Evolutionary conservation across 2,888 invertebrate genomes (phyloP).

Genomic region (Leptopilina drosophilae): DNA sequence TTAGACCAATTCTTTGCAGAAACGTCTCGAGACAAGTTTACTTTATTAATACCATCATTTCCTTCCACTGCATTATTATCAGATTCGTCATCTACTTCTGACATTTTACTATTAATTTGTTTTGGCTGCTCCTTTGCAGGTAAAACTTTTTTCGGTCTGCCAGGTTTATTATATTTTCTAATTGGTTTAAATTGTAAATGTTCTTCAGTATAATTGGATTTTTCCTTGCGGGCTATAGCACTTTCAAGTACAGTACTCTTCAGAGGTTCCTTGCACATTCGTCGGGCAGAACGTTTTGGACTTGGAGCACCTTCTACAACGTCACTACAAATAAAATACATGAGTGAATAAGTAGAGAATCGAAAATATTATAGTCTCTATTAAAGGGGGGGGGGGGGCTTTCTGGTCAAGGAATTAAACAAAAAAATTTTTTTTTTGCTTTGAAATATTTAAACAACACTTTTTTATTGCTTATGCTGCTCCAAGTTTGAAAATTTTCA

Average conservation of each 20-base stretch:
- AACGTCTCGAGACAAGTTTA: slow-evolving; percentile 62
- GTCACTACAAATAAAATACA: slow-evolving; percentile 60
- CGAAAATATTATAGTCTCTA: no score
- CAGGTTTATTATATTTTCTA: slow-evolving; percentile 70
- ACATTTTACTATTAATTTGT: slow-evolving; percentile 48
- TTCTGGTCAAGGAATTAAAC: no score
- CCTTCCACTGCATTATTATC: slow-evolving; percentile 56
- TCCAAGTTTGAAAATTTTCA: no score
- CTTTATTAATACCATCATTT: slow-evolving; percentile 60
- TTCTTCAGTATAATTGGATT: slow-evolving; percentile 80
- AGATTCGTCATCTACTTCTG: slow-evolving; percentile 42
- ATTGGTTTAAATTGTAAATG: slow-evolving; percentile 68
- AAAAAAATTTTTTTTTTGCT: no score
- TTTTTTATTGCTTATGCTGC: no score
- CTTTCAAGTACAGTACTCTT: slow-evolving; percentile 82
- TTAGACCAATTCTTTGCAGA: slow-evolving; percentile 59
- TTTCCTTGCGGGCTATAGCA: slow-evolving; percentile 86
- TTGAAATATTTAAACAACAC: no score
- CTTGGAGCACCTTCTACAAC: slow-evolving; percentile 71
- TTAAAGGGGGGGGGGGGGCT: no score
- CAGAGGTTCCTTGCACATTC: slow-evolving; percentile 81
- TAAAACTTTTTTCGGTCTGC: slow-evolving; percentile 68
- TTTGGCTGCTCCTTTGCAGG: slow-evolving; percentile 60
- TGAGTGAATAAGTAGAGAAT: no score
- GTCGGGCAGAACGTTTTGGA: slow-evolving; percentile 82